A percentile compares a stretch with the other conserved stretches of the same genome.
Evolutionary conservation across 2,888 invertebrate species (phyloP).

Genomic region (Lobophora halterata): DNA sequence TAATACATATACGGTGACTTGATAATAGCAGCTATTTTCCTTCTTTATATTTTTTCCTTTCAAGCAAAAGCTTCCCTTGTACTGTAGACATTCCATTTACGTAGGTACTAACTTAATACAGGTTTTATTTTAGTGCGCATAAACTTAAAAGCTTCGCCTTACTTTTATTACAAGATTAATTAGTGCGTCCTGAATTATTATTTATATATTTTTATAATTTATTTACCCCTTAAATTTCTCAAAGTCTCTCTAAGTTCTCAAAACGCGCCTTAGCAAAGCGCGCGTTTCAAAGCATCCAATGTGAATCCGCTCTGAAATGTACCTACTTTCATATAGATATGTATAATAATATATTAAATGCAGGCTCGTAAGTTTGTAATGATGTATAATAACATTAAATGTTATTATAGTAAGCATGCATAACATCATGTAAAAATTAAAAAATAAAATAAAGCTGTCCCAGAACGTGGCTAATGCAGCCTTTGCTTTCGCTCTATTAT

Average conservation of each 20-base stretch:
- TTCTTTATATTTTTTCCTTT: constrained; percentile 7
- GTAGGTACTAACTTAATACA: constrained; percentile 20
- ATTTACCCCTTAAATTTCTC: no score
- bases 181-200: constrained; percentile 1
- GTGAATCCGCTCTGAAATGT: no score
- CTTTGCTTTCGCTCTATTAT: constrained; percentile 59
- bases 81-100: constrained; percentile 19
- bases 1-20: no score
- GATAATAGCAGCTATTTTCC: not conserved
- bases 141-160: constrained; percentile 24
- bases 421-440: no score
- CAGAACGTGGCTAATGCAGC: constrained; percentile 48
- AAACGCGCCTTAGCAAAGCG: no score
- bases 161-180: constrained; percentile 7
- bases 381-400: no score
- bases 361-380: no score
- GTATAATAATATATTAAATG: no score
- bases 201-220: constrained; percentile 4
- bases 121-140: constrained; percentile 21
- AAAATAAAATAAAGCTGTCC: constrained; percentile 29
- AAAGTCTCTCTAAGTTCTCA: no score
- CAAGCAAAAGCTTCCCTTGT: constrained; percentile 15
- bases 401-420: no score
- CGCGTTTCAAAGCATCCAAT: no score
- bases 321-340: no score